These are phyloP conservation scores for Laticauda laticaudata DNA, from an alignment of 2,113 vertebrate genomes.

Conservation along the genomic window DNA sequence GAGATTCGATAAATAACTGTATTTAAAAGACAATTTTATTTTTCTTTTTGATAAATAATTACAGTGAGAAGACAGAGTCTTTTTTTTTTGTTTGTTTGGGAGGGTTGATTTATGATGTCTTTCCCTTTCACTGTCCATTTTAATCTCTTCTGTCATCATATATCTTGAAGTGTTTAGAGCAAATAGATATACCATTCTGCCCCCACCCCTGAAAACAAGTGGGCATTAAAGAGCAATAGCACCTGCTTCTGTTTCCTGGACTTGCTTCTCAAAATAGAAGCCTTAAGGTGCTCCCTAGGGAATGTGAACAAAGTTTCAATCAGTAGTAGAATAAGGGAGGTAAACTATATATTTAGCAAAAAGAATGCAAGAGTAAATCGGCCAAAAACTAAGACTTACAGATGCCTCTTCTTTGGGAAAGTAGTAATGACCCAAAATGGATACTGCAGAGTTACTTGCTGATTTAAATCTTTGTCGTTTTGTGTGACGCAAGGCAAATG, in stretches of 20 bases:
- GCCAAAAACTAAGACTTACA: neutral
- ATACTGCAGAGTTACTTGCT: neutral
- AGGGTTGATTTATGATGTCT: neutral
- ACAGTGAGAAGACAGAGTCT: neutral
- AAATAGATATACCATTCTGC: neutral
- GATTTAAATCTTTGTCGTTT: neutral
- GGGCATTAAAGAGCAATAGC: neutral
- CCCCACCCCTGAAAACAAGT: neutral
- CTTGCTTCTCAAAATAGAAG: neutral
- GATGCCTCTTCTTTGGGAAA: neutral
- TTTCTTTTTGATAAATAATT: neutral
- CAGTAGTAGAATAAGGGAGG: neutral
- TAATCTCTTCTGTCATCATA: neutral
- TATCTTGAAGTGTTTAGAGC: neutral
- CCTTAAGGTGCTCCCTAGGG: neutral
- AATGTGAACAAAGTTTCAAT: neutral
- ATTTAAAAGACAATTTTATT: neutral
- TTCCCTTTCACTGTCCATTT: neutral
- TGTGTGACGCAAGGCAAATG: neutral
- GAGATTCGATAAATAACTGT: neutral
- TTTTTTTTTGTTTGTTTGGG: neutral
- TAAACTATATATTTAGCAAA: neutral
- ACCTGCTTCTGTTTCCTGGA: neutral
- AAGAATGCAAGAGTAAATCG: neutral
- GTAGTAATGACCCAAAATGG: neutral